Conservation (phyloP, 2,888 invertebrate species). For the Apamea epomidion region DNA sequence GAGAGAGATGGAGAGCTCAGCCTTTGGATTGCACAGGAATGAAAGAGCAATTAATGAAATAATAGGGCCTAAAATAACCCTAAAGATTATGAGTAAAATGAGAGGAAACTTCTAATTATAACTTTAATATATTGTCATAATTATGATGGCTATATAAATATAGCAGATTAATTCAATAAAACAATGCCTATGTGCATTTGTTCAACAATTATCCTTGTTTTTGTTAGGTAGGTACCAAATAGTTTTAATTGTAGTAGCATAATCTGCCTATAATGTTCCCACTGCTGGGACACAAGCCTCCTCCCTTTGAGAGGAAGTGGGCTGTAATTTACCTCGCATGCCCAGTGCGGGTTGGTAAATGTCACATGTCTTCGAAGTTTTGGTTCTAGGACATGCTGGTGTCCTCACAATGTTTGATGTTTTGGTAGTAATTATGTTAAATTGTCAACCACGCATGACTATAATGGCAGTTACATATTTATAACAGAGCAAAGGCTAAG, state of each 20-base stretch:
- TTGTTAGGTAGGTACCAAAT: neutral
- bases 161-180: neutral
- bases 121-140: neutral
- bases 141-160: no score
- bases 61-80: neutral
- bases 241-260: neutral
- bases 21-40: neutral
- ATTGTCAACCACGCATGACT: neutral
- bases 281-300: neutral
- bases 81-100: neutral
- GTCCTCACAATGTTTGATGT: no score
- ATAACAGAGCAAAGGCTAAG: neutral
- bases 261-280: neutral
- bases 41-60: neutral
- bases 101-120: neutral
- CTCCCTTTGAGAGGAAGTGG: neutral
- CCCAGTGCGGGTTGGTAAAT: neutral
- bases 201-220: slow-evolving; percentile 3
- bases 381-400: no score
- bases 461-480: neutral
- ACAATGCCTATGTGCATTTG: neutral
- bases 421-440: neutral
- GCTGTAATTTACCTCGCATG: no score
- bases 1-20: slow-evolving; percentile 6
- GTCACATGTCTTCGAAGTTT: neutral